phyloP scores from a whole-genome alignment of 2,888 invertebrate species.

The Drosophila nigricruria region DNA sequence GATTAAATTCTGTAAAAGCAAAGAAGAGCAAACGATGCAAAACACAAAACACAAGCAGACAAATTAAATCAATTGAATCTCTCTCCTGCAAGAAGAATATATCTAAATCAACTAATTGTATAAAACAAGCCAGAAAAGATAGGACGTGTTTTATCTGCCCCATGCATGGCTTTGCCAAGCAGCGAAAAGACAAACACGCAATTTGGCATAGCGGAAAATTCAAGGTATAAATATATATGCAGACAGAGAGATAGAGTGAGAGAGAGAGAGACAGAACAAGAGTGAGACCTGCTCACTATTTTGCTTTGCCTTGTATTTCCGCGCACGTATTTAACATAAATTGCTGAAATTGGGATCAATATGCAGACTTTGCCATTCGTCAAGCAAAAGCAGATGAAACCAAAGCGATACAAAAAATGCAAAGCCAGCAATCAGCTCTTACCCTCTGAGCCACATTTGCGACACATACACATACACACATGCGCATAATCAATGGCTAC shows the following conservation, averaged over 20 bases:
- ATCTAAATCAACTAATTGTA: conserved; percentile 8
- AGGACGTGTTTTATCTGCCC: conserved; percentile 21
- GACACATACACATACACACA: conserved; percentile 15
- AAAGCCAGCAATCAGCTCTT: conserved; percentile 40
- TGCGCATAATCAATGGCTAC: conserved; percentile 53
- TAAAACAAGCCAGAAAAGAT: neutral
- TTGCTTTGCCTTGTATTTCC: conserved; percentile 39
- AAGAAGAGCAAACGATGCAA: neutral
- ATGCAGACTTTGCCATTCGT: conserved; percentile 50
- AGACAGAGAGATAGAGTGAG: neutral
- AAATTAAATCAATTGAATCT: conserved; percentile 40
- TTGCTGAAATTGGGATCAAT: conserved; percentile 56
- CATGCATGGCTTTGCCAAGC: neutral
- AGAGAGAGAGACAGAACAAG: neutral
- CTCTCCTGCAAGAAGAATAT: neutral
- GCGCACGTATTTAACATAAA: conserved; percentile 63
- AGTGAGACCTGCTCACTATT: conserved; percentile 4
- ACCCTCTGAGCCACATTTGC: conserved; percentile 19
- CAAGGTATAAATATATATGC: conserved; percentile 2
- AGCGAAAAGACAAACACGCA: neutral
- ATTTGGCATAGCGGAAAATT: conserved; percentile 4
- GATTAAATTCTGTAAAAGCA: neutral
- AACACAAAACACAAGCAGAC: conserved; percentile 17
- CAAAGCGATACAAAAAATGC: conserved; percentile 30
- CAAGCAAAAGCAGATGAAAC: conserved; percentile 35